These are phyloP conservation scores for Drosophila orena DNA, from an alignment of 1,140 invertebrate genomes.

Conservation along the genomic window DNA sequence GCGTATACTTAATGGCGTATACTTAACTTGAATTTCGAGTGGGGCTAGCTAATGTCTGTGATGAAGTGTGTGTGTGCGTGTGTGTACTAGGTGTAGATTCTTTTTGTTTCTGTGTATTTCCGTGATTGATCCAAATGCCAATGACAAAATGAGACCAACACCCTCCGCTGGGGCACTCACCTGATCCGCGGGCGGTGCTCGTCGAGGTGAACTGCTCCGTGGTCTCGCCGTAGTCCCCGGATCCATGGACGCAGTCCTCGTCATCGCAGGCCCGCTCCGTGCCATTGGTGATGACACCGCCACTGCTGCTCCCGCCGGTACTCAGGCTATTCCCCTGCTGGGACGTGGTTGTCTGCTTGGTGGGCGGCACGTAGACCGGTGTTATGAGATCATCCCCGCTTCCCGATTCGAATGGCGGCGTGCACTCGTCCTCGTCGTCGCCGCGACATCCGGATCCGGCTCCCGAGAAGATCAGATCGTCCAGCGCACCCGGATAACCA, in stretches of 20 bases:
- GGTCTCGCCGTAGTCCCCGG: conserved; percentile 88
- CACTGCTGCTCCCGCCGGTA: conserved; percentile 19
- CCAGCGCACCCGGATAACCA: conserved; percentile 90
- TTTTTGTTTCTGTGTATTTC: conserved; percentile 19
- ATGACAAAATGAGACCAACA: conserved; percentile 74
- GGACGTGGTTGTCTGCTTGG: conserved; percentile 88
- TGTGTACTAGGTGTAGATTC: conserved; percentile 10
- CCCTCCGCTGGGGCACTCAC: conserved; percentile 74
- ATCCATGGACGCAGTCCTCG: conserved; percentile 92
- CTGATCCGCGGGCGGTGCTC: conserved; percentile 86
- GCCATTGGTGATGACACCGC: conserved; percentile 58
- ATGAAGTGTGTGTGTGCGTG: conserved; percentile 46
- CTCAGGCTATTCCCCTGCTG: conserved; percentile 80
- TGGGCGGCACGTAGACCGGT: conserved; percentile 94
- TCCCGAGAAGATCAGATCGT: conserved; percentile 95
- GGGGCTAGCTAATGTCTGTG: conserved; percentile 66
- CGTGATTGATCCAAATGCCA: conserved; percentile 76
- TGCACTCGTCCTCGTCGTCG: conserved; percentile 94
- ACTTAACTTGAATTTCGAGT: conserved; percentile 33
- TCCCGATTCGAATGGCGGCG: conserved; percentile 91
- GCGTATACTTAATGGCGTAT: conserved; percentile 20
- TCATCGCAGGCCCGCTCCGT: conserved; percentile 90
- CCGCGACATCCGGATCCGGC: conserved; percentile 94
- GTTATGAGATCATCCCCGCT: conserved; percentile 96
- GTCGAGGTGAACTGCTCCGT: conserved; percentile 88